phyloP scores from a whole-genome alignment of 2,113 vertebrate species.

The Panurus biarmicus region DNA sequence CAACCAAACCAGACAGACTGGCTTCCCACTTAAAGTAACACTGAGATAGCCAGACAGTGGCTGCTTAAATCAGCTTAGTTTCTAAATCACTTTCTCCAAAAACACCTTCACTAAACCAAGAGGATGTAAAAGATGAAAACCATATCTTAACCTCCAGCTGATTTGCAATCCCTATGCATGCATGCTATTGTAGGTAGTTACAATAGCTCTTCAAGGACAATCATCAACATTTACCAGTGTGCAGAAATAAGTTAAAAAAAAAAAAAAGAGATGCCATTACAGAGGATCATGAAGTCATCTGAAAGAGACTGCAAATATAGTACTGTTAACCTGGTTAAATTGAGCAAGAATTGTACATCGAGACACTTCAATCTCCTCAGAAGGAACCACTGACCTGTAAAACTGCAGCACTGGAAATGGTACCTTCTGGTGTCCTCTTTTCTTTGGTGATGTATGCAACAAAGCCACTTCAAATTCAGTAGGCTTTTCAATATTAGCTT shows the following conservation, averaged over 20 bases:
- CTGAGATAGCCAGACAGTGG: neutral
- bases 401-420: neutral
- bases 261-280: neutral
- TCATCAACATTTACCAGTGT: neutral
- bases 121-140: neutral
- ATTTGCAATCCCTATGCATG: neutral
- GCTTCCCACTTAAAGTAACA: neutral
- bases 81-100: neutral
- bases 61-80: neutral
- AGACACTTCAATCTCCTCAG: neutral
- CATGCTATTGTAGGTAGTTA: neutral
- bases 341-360: neutral
- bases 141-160: neutral
- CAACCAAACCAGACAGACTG: neutral
- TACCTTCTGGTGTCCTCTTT: neutral
- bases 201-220: neutral
- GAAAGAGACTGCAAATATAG: neutral
- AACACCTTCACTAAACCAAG: neutral
- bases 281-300: neutral
- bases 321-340: neutral
- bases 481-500: neutral
- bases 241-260: neutral
- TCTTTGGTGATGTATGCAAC: neutral
- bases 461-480: neutral
- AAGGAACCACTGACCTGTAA: slow-evolving; percentile 17